Evolutionary conservation across 2,888 invertebrate species (phyloP), one percentile per base, ranked within the genome.

Genomic region (Cephus rjabovi): DNA sequence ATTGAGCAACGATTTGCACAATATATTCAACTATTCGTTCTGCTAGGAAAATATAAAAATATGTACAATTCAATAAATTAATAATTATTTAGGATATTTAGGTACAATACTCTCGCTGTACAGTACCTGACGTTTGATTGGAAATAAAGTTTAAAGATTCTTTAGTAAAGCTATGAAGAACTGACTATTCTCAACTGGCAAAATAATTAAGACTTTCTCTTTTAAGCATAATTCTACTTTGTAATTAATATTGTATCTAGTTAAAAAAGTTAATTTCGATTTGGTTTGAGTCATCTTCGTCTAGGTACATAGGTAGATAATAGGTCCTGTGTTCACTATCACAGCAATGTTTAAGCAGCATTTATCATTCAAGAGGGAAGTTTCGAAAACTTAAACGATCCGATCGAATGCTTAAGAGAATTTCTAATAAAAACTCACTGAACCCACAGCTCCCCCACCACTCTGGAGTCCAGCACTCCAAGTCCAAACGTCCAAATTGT

Each of bases 51-150:
- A 90, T 90, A 90, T 90, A 90, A 90, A 90, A 90, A 84, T 90
- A 90, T 90, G 81, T 90, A 90, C 90, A 90, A 89, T 89, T 89
- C 83, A 89, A 90, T 90, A 90, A 90, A 90, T 90, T 88, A 89
- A 82, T 84, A 82, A 85, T 81, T 77, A 80, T 83, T 81, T 83
- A 80, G 78, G 77, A 75, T 35, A 69, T 79, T 76, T 75, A 75
- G 82, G 83, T 87, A 87, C 85, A 80, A 84, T 85, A 83, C 84
- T 82, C 80, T 80, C 83, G 83, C 83, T 79, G 84, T 86, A 86
- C 81, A 81, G 80, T 85, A 84, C 82, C 84, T 79, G 70, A 73
- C 78, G 73, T 82, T 81, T 80, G 80, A 83, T 83, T 81, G 81
- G 77, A 83, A 82, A 76, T 80, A 80, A 79, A 82, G 79, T 79